Evolutionary conservation across 2,113 vertebrate species (phyloP).

Genomic region (Scomber japonicus): DNA sequence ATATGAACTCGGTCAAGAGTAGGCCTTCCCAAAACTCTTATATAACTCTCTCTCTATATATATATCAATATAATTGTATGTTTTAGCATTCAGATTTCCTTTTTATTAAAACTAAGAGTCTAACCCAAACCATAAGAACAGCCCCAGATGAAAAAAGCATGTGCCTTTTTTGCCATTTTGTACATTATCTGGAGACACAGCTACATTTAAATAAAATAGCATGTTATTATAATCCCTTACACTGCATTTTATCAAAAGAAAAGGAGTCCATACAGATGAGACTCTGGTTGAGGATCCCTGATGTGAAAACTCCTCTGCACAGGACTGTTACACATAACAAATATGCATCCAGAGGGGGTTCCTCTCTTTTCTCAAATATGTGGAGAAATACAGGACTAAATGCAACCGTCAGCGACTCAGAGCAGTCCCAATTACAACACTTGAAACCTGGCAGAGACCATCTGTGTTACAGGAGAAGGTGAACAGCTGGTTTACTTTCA

Average conservation of each 20-base stretch:
- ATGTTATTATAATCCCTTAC: neutral
- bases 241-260: neutral
- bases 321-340: too few species aligned
- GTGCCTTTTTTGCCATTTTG: too few species aligned
- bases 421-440: slow-evolving; percentile 86
- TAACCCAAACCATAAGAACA: too few species aligned
- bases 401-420: slow-evolving; percentile 65
- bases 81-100: too few species aligned
- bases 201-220: too few species aligned
- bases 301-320: neutral
- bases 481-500: neutral
- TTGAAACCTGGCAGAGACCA: slow-evolving; percentile 75
- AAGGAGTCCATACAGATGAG: neutral
- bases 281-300: neutral
- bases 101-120: too few species aligned
- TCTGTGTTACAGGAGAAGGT: slow-evolving; percentile 38
- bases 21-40: too few species aligned
- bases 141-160: too few species aligned
- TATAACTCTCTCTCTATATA: too few species aligned
- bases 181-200: neutral
- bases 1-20: too few species aligned
- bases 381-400: slow-evolving; percentile 65
- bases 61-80: too few species aligned
- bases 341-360: too few species aligned
- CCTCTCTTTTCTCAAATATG: slow-evolving; percentile 40